A percentile compares a stretch with the other conserved stretches of the same genome.
Evolutionary conservation across 2,888 invertebrate genomes (phyloP).

Genomic region (Dolichopus griseipennis): DNA sequence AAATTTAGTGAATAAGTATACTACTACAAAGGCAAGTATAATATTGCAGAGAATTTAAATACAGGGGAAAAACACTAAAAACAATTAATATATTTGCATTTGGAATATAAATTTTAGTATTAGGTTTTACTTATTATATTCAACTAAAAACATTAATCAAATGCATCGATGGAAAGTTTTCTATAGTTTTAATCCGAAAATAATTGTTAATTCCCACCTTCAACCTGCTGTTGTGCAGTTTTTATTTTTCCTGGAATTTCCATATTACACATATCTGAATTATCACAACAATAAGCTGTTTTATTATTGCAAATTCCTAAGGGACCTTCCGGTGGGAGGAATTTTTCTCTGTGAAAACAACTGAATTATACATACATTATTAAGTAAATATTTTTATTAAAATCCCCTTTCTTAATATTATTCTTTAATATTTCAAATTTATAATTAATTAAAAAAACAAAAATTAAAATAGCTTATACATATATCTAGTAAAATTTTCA

Average conservation of each 20-base stretch:
- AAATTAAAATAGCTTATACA: no score
- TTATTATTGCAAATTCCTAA: constrained; percentile 23
- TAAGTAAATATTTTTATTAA: constrained; percentile 19
- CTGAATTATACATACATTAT: constrained; percentile 25
- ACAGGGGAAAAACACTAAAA: background rate
- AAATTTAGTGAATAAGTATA: no score
- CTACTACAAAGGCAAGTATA: background rate
- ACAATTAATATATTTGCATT: background rate
- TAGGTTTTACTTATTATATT: background rate
- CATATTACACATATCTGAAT: constrained; percentile 4
- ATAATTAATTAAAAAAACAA: no score
- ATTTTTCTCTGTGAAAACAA: constrained; percentile 39
- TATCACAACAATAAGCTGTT: background rate
- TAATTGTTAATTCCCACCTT: background rate
- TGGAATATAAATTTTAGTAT: background rate
- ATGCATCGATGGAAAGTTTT: background rate
- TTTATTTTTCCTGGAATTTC: background rate
- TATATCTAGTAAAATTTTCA: no score
- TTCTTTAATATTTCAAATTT: no score
- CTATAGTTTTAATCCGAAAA: background rate
- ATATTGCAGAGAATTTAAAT: background rate
- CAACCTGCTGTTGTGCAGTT: background rate
- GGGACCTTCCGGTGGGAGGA: constrained; percentile 35
- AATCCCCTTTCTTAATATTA: no score
- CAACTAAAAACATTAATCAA: no score